Conservation (phyloP, 2,888 invertebrate genomes). For the Tetranychus truncatus region DNA sequence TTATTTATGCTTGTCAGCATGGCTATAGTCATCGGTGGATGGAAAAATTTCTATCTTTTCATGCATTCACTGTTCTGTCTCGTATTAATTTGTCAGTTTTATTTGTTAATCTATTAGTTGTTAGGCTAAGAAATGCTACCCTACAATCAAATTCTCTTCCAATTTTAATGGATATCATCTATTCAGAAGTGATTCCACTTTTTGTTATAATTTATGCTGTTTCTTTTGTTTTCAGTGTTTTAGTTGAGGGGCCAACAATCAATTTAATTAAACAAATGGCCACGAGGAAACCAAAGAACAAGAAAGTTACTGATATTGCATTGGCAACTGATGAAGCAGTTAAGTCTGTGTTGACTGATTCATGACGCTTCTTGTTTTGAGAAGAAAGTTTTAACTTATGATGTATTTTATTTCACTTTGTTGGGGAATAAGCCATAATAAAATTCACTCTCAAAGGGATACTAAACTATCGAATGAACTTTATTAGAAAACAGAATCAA, state of each 20-base stretch:
- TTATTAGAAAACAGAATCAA: too few species aligned
- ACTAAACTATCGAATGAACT: too few species aligned
- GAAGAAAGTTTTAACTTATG: too few species aligned
- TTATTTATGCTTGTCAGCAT: not conserved
- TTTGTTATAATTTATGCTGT: not conserved
- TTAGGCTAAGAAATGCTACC: not conserved
- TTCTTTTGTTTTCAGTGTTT: not conserved
- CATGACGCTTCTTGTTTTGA: too few species aligned
- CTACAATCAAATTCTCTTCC: not conserved
- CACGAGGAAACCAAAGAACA: conserved; percentile 48
- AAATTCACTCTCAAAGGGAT: too few species aligned
- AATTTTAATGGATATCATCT: not conserved
- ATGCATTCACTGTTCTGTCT: not conserved
- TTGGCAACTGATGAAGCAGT: not conserved
- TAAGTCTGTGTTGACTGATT: too few species aligned
- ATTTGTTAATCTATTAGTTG: conserved; percentile 4
- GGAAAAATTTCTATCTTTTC: not conserved
- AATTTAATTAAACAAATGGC: not conserved
- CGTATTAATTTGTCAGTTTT: conserved; percentile 5
- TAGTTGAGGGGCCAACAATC: not conserved
- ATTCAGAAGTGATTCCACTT: not conserved
- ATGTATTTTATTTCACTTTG: too few species aligned
- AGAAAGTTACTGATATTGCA: not conserved
- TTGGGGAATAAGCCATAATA: too few species aligned
- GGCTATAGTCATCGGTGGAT: not conserved